These are phyloP conservation scores for Dromaius novaehollandiae DNA, from an alignment of 2,113 vertebrate genomes.

Conservation along the genomic window DNA sequence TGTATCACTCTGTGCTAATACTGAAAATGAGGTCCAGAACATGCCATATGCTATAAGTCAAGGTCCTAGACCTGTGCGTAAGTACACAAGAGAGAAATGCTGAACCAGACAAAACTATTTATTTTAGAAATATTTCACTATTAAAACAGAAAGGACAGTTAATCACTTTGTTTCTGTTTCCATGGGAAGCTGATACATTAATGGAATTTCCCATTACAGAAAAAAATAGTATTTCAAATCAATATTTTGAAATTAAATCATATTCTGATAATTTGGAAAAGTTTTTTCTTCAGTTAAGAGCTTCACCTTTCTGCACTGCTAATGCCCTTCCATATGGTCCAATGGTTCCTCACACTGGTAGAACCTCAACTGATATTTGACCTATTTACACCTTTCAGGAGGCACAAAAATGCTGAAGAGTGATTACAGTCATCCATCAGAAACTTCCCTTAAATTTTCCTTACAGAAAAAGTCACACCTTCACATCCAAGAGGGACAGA, in stretches of 20 bases:
- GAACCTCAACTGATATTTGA: not conserved
- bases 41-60: not conserved
- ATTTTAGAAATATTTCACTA: not conserved
- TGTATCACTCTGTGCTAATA: not conserved
- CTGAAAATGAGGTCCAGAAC: not conserved
- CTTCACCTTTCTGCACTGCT: not conserved
- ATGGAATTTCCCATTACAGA: not conserved
- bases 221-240: not conserved
- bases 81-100: not conserved
- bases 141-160: not conserved
- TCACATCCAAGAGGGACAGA: not conserved
- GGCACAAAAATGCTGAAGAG: not conserved
- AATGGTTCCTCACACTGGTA: not conserved
- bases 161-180: slow-evolving; percentile 5
- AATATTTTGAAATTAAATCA: slow-evolving; percentile 31
- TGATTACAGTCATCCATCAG: not conserved
- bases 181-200: not conserved
- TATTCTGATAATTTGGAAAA: not conserved
- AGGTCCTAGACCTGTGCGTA: not conserved
- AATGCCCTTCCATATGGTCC: not conserved
- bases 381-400: not conserved
- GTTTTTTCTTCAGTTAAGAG: not conserved
- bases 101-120: not conserved
- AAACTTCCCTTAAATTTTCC: not conserved
- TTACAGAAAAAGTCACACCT: not conserved